Conservation (phyloP, 2,888 invertebrate species). For the Euzetes globulus region DNA sequence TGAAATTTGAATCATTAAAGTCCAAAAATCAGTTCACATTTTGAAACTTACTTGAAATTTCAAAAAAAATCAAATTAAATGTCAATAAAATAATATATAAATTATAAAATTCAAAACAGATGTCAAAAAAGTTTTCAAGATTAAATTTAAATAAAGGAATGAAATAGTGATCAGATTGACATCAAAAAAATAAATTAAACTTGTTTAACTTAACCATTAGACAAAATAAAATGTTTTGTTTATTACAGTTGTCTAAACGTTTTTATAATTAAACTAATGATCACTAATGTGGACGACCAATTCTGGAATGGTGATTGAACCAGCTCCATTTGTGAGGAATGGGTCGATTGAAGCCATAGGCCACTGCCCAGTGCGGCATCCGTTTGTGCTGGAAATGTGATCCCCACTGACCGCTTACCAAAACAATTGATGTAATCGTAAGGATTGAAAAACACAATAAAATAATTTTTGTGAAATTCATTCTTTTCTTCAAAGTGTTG, state of each 20-base stretch:
- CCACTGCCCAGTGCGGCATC: constrained; percentile 11
- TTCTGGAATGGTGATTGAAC: constrained; percentile 20
- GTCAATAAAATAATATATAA: background rate
- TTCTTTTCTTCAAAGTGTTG: background rate
- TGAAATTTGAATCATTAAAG: no score
- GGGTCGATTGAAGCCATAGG: constrained; percentile 19
- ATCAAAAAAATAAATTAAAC: background rate
- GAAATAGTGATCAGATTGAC: background rate
- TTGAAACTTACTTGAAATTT: no score
- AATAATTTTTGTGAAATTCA: background rate
- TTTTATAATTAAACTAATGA: no score
- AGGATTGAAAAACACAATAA: background rate
- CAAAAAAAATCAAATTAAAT: background rate
- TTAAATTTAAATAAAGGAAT: background rate
- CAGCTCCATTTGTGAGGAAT: constrained; percentile 14
- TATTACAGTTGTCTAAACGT: no score
- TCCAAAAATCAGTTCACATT: no score
- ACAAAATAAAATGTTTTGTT: no score
- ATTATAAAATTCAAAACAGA: background rate
- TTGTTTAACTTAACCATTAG: background rate
- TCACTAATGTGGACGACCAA: background rate
- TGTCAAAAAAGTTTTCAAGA: background rate
- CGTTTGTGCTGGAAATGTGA: constrained; percentile 3
- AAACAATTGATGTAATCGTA: background rate
- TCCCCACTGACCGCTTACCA: background rate